phyloP scores from a whole-genome alignment of 2,888 invertebrate species.

The Hoplodrina blanda region DNA sequence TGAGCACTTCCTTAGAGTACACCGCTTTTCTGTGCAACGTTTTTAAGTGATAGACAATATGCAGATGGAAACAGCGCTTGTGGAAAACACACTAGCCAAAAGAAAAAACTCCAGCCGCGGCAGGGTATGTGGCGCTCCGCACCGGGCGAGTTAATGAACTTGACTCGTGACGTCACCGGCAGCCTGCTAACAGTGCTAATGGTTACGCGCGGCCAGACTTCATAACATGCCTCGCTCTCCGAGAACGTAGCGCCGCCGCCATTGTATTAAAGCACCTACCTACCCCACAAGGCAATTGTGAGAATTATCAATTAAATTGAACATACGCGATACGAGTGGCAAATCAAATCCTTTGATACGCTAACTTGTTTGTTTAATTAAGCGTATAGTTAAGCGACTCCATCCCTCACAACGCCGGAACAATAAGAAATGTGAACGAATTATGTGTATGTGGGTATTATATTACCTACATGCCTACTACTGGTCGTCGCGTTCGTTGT shows the following conservation, averaged over 20 bases:
- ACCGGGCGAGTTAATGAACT: no score
- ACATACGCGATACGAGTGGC: constrained; percentile 22
- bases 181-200: neutral
- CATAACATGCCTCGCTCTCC: neutral
- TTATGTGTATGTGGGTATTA: neutral
- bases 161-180: no score
- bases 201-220: neutral
- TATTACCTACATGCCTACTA: no score
- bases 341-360: constrained; percentile 30
- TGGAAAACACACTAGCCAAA: no score
- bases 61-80: no score
- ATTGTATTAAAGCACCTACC: constrained; percentile 9
- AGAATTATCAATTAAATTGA: constrained; percentile 33
- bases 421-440: neutral
- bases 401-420: neutral
- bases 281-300: constrained; percentile 19
- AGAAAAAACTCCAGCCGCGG: no score
- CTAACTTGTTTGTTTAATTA: constrained; percentile 30
- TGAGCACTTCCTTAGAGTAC: no score
- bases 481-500: no score
- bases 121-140: no score
- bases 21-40: no score
- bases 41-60: no score
- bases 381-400: constrained; percentile 11
- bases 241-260: neutral